Evolutionary conservation across 2,797 vertebrate genomes (phyloP).

Genomic region (Craterocephalus amniculus): DNA sequence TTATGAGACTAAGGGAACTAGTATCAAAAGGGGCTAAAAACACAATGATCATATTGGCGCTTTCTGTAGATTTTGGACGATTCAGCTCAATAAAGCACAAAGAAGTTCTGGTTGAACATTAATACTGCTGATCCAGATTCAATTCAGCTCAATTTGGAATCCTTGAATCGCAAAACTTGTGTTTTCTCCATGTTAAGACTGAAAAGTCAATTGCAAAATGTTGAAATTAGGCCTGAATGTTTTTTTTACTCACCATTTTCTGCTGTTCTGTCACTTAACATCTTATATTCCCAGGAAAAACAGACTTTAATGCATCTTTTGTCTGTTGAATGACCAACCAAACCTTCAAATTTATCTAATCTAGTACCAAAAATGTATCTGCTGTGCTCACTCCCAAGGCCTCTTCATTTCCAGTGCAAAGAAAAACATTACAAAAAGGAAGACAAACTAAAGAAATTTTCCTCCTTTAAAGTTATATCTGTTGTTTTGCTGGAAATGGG

Average conservation of each 20-base stretch:
- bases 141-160: not conserved
- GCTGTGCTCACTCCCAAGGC: constrained; percentile 7
- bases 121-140: not conserved
- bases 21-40: constrained; percentile 13
- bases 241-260: not conserved
- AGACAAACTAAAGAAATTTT: constrained; percentile 41
- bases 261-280: constrained; percentile 14
- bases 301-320: not conserved
- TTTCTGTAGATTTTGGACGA: not conserved
- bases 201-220: not conserved
- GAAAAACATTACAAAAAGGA: constrained; percentile 49
- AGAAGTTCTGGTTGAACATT: not conserved
- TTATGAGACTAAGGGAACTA: not conserved
- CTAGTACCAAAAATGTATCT: constrained; percentile 9
- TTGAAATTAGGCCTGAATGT: not conserved
- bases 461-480: constrained; percentile 10
- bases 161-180: no score
- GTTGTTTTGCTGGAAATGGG: constrained; percentile 31
- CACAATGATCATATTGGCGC: not conserved
- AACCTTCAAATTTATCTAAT: constrained; percentile 27
- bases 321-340: constrained; percentile 41
- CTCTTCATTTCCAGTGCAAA: constrained; percentile 43
- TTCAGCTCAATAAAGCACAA: not conserved
- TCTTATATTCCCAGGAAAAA: constrained; percentile 7
- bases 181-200: no score